Conservation (phyloP, 2,888 invertebrate species). For the Saturnia japonica region DNA sequence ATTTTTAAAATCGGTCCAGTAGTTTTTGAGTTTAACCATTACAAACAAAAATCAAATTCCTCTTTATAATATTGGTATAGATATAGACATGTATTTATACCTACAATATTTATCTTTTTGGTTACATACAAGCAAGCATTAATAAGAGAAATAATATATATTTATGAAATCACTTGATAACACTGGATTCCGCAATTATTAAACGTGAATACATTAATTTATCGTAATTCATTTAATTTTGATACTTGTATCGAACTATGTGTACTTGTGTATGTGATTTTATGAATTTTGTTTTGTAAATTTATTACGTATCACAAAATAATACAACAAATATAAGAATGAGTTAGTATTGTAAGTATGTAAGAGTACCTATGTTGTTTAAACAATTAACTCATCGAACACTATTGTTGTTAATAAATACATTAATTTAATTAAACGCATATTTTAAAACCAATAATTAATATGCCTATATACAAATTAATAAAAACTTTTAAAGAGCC, state of each 20-base stretch:
- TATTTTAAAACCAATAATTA: too few species aligned
- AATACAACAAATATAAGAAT: background rate
- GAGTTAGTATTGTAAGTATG: background rate
- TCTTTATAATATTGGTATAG: too few species aligned
- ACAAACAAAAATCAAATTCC: too few species aligned
- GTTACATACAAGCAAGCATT: too few species aligned
- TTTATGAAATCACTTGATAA: too few species aligned
- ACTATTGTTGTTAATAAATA: background rate
- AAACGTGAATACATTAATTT: background rate
- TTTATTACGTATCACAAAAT: background rate
- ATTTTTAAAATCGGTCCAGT: too few species aligned
- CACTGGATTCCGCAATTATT: background rate
- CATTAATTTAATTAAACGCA: background rate
- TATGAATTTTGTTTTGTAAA: background rate
- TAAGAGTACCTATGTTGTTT: background rate
- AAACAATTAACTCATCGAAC: background rate
- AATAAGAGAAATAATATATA: too few species aligned
- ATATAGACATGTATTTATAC: background rate
- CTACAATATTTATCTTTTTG: background rate
- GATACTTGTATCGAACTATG: background rate
- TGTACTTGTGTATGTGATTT: too few species aligned
- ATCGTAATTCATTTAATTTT: background rate
- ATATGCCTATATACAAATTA: background rate
- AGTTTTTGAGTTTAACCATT: too few species aligned
- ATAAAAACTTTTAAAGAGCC: slow-evolving; percentile 9